These are phyloP conservation scores for Leptothorax acervorum DNA, from an alignment of 2,888 invertebrate species.

Conservation along the genomic window DNA sequence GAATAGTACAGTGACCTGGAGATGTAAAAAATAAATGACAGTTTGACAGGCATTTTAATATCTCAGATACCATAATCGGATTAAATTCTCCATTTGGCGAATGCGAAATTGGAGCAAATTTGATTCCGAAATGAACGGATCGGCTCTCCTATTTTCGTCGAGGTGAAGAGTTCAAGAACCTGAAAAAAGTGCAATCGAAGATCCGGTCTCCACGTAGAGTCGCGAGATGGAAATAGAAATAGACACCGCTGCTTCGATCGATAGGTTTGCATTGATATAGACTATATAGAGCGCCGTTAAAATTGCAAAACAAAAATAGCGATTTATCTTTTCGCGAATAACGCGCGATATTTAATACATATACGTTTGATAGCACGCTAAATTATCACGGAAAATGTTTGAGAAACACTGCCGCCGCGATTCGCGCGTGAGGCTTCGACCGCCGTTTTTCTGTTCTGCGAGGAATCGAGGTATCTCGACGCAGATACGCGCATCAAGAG, in stretches of 20 bases:
- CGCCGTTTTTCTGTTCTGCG: conserved; percentile 40
- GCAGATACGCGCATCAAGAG: conserved; percentile 25
- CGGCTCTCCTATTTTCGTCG: conserved; percentile 70
- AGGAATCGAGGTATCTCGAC: conserved; percentile 33
- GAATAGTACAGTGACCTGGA: conserved; percentile 15
- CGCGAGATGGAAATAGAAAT: conserved; percentile 41
- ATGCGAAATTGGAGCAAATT: conserved; percentile 63
- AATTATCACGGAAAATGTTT: neutral
- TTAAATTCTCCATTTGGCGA: conserved; percentile 60
- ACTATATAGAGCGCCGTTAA: conserved; percentile 10
- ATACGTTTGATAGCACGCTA: neutral
- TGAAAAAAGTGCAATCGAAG: conserved; percentile 35
- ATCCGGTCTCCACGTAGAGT: neutral
- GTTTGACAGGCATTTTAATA: conserved; percentile 26
- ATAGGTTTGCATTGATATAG: neutral
- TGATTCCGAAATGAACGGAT: conserved; percentile 64
- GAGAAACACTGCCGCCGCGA: conserved; percentile 34
- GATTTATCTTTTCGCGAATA: neutral
- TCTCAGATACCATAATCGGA: conserved; percentile 39
- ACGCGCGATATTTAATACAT: conserved; percentile 17
- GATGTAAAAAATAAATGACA: conserved; percentile 37
- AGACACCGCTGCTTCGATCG: conserved; percentile 28
- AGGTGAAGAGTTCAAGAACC: conserved; percentile 77
- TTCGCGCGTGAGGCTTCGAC: conserved; percentile 24
- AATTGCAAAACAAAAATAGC: conserved; percentile 14